Base-by-base conservation (phyloP, 2,888 invertebrate genomes). In the Synanthedon myopaeformis region DNA sequence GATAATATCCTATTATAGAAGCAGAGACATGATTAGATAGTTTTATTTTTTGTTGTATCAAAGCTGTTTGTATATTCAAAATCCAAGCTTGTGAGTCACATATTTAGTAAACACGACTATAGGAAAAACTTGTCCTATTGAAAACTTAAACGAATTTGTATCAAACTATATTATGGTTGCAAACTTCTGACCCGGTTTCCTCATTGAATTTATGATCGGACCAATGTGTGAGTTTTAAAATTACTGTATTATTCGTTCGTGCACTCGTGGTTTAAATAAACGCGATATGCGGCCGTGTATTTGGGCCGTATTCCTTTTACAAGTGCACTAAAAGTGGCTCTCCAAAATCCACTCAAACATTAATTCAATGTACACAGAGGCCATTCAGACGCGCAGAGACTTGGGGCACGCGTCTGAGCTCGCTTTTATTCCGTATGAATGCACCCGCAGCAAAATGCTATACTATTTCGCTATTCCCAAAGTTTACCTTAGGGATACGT, bases 301-400 rank as follows among this genome's bases (percentile, higher is more conserved):
- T 45, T 45, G 45, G 45, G 14, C 12, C 13, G 45, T 45, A 45
- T 45, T 13, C 45, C 45, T 45, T 45, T 45, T 14, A 45, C 45
- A 45, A 45, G 13, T 45, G 45, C 45, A 45, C 45, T 45, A 45
- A 45, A 45, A 45, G 45, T 45, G 45, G 52, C 49, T 61, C 63
- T 57, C 58, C 13, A 68, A 49, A 69, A 65, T 64, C 64, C 61
- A 63, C 62, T 67, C 59, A 63, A 59, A 65, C 60, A 64, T 70
- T 70, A 68, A 68, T 67, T 65, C 62, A 58, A 59, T 62, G 67
- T 62, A 61, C 57, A 61, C 59, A 61, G 61, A 62, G 51, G 17
- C 51, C 66, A 58, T 65, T 67, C 67, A 67, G 59, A 12, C 19
- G 45, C 45, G 45, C 45, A 14, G 58, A 61, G 62, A 66, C 63